Evolutionary conservation across 2,797 vertebrate species (phyloP), one percentile per base, ranked within the genome.

Genomic region (Anabacerthia variegaticeps): DNA sequence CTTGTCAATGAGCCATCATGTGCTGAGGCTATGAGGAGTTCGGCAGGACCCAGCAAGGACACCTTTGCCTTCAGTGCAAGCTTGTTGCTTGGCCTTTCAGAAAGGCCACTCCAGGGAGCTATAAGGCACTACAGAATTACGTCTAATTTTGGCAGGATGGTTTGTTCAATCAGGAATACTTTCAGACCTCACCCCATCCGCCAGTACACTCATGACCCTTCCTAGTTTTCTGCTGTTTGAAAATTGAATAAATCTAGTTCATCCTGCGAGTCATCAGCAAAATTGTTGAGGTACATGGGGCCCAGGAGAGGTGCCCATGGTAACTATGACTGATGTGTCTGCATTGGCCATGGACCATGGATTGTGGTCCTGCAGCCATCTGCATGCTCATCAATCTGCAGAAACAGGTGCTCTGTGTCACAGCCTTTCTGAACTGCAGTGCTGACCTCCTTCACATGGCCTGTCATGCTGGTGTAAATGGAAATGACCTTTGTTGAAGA

Each of bases 321-420:
- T 74, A 63, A 44, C 11, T 62, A 44, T 0, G 0, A 22, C 46
- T 36, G 27, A 2, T 51, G 37, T 34, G 30, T 37, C 39, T 3
- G 1, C 2, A 1, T 4, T 44, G 55, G 21, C 51, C 15, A 2
- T 3, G 36, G 51, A 69, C n/a, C 1, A 1, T 7, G 2, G n/a
- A 39, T 37, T 43, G 24, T 0, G 0, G 23, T 22, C 51, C 78
- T 37, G n/a, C 36, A 74, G 52, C 8, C 22, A 32, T 37, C 36
- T 37, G 36, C 9, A 10, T 37, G 51, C 8, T 59, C 8, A 1
- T 17, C 62, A n/a, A 46, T 24, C 62, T n/a, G 21, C n/a, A 68
- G 58, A 48, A 75, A 27, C 1, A 13, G 41, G 26, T 37, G 13
- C 32, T 37, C 23, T 18, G 10, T 16, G 16, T 41, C 61, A 74